Percentiles rank a stretch among this genome's conserved stretches.
phyloP scores from a whole-genome alignment of 2,888 invertebrate species.

The Deroplatys truncata region DNA sequence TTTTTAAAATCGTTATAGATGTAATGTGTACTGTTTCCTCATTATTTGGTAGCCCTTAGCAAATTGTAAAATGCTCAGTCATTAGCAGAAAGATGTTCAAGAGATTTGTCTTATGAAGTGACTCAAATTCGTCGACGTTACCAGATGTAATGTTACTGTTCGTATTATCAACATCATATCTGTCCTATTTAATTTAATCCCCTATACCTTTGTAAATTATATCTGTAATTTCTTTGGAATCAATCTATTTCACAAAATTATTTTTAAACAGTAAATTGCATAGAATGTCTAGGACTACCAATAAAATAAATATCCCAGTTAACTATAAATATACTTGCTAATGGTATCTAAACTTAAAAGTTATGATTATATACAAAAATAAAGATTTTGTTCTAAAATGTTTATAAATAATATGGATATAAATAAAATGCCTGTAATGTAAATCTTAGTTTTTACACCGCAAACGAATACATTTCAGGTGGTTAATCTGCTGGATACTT shows the following conservation, averaged over 20 bases:
- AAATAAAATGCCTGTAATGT: slow-evolving; percentile 18
- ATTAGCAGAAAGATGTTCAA: background rate
- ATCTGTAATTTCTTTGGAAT: background rate
- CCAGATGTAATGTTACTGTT: background rate
- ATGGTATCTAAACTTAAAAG: slow-evolving; percentile 14
- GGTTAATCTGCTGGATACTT: background rate
- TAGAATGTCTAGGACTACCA: background rate
- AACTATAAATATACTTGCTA: slow-evolving; percentile 11
- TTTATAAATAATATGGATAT: slow-evolving; percentile 24
- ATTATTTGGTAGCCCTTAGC: background rate
- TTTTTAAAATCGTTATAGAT: background rate
- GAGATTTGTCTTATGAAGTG: background rate
- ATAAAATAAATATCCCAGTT: background rate
- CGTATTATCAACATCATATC: background rate
- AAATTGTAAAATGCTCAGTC: background rate
- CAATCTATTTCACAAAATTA: background rate
- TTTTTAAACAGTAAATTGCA: background rate
- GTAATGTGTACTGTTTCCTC: background rate
- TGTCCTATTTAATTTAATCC: background rate
- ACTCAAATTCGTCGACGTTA: background rate
- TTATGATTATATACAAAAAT: slow-evolving; percentile 11
- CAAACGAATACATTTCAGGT: background rate
- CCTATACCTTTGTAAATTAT: background rate
- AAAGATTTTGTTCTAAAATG: slow-evolving; percentile 23
- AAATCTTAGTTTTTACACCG: background rate